These are phyloP conservation scores for Scortum barcoo DNA, from an alignment of 2,113 vertebrate genomes.

Conservation along the genomic window DNA sequence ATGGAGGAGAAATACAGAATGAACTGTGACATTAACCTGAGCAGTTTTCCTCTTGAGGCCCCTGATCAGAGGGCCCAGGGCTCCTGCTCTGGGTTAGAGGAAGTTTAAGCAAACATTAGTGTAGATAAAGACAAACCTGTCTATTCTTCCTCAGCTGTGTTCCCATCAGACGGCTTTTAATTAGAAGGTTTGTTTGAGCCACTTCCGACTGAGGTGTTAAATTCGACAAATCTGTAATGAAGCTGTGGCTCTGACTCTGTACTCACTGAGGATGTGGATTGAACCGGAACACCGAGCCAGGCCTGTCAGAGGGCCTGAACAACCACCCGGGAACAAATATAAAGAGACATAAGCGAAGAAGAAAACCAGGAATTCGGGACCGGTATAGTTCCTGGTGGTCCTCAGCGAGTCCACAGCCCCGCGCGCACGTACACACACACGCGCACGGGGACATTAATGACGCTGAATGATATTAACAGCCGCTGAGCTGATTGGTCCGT, in stretches of 20 bases:
- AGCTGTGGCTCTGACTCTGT: neutral
- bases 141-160: neutral
- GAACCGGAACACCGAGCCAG: neutral
- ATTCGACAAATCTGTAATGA: constrained; percentile 31
- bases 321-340: too few relatives aligned
- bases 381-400: too few relatives aligned
- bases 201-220: constrained; percentile 55
- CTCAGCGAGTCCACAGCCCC: too few relatives aligned
- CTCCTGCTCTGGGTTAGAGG: neutral
- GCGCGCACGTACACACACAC: too few relatives aligned
- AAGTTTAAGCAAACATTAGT: neutral
- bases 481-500: constrained; percentile 43
- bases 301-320: too few relatives aligned
- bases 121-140: neutral
- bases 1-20: neutral
- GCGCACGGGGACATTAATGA: too few relatives aligned
- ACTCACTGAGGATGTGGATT: constrained; percentile 68
- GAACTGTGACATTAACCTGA: too few relatives aligned
- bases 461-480: constrained; percentile 22
- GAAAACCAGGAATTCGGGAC: too few relatives aligned
- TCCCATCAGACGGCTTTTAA: constrained; percentile 63
- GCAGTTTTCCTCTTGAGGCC: too few relatives aligned
- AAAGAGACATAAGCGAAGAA: too few relatives aligned
- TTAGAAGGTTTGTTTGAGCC: constrained; percentile 42
- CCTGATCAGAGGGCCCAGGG: too few relatives aligned